Conservation (phyloP, 2,113 vertebrate species). For the Varanus salvator region DNA sequence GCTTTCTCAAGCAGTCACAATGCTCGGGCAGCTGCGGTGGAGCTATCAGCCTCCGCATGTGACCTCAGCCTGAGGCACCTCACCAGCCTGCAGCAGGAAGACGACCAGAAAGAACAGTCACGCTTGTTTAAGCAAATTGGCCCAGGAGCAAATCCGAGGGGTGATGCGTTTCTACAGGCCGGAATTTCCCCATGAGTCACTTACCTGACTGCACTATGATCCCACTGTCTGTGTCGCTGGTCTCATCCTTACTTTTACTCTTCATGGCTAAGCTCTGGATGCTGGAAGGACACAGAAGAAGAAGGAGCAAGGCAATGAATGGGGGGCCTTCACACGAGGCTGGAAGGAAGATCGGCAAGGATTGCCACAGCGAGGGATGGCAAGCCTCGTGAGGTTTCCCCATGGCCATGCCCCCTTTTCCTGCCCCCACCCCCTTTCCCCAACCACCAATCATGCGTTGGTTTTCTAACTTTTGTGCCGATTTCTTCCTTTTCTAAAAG, state of each 20-base stretch:
- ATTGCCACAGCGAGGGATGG: too few species aligned
- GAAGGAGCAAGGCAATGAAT: conserved; percentile 25
- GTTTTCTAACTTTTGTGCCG: too few species aligned
- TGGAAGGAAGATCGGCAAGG: background rate
- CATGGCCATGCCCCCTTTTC: too few species aligned
- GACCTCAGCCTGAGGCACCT: background rate
- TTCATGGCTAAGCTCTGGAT: conserved; percentile 27
- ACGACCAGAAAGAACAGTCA: background rate
- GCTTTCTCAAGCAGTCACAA: background rate
- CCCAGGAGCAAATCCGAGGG: background rate
- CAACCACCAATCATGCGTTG: too few species aligned
- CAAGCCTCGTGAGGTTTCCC: too few species aligned
- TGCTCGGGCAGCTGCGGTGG: background rate
- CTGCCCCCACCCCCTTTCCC: too few species aligned
- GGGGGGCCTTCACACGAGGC: background rate
- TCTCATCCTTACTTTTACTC: conserved; percentile 84
- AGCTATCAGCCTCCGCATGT: background rate
- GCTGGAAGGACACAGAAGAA: background rate
- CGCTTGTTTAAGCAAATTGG: conserved; percentile 8
- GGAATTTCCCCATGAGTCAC: conserved; percentile 43
- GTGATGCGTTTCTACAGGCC: background rate
- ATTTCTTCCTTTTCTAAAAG: too few species aligned
- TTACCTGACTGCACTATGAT: conserved; percentile 90
- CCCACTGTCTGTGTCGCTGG: conserved; percentile 89
- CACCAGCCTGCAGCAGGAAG: background rate